These are phyloP conservation scores for Cryptus viduatorius DNA, from an alignment of 2,888 invertebrate species.

Conservation along the genomic window DNA sequence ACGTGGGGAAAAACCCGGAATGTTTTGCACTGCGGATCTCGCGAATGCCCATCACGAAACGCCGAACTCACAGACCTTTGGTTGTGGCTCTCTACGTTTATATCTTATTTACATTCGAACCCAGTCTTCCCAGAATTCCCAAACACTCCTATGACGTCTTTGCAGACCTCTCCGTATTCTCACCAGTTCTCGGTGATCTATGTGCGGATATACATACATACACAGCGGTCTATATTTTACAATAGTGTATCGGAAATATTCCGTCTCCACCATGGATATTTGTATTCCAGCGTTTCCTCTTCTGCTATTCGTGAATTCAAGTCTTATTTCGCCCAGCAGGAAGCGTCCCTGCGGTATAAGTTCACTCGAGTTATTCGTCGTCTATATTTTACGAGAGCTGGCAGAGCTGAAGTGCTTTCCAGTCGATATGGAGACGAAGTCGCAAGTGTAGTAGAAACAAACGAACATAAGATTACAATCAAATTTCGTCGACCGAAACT, in stretches of 20 bases:
- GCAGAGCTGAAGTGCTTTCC: background rate
- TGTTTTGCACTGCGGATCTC: constrained; percentile 7
- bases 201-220: constrained; percentile 12
- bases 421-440: background rate
- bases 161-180: constrained; percentile 28
- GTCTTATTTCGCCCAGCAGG: constrained; percentile 11
- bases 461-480: constrained; percentile 11
- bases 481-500: background rate
- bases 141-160: constrained; percentile 28
- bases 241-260: constrained; percentile 24
- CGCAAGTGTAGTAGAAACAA: constrained; percentile 1
- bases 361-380: constrained; percentile 38
- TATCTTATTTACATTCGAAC: constrained; percentile 47
- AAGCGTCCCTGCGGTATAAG: background rate
- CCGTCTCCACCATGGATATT: constrained; percentile 19
- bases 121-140: background rate
- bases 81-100: background rate
- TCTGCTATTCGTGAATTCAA: constrained; percentile 47
- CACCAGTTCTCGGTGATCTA: constrained; percentile 18
- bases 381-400: constrained; percentile 40
- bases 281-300: constrained; percentile 36
- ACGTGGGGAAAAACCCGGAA: background rate
- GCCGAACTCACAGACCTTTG: constrained; percentile 18
- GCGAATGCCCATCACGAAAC: constrained; percentile 34
- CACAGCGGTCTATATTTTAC: constrained; percentile 5